phyloP scores from a whole-genome alignment of 1,140 invertebrate species.

The Anadara kagoshimensis region DNA sequence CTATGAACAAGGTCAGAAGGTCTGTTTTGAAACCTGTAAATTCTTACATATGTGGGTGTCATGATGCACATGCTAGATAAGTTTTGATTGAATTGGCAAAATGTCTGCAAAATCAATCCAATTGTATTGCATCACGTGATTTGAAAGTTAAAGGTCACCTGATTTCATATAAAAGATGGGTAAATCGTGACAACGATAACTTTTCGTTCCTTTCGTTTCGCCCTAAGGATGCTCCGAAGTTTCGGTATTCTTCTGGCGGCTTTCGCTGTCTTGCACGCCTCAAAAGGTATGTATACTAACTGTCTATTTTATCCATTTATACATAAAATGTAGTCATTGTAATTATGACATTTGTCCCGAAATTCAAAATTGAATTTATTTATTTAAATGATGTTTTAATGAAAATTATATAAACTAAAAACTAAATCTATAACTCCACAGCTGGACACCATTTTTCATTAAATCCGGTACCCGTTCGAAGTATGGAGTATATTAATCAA shows the following conservation, averaged over 20 bases:
- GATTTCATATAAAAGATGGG: too few species aligned
- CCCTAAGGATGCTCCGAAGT: constrained; percentile 42
- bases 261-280: constrained; percentile 36
- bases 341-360: not conserved
- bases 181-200: not conserved
- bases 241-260: constrained; percentile 44
- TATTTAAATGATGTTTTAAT: not conserved
- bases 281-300: constrained; percentile 27
- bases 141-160: too few species aligned
- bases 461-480: too few species aligned
- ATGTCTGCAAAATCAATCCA: too few species aligned
- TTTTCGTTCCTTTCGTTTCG: constrained; percentile 17
- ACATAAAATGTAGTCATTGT: not conserved
- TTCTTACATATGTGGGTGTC: too few species aligned
- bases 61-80: too few species aligned
- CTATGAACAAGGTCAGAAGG: too few species aligned
- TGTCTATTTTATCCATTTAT: not conserved
- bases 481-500: not conserved
- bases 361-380: not conserved
- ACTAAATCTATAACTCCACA: not conserved
- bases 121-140: too few species aligned
- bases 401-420: not conserved
- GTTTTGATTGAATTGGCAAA: too few species aligned
- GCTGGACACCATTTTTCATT: too few species aligned
- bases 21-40: too few species aligned